A percentile compares a stretch with the other conserved stretches of the same genome.
These are phyloP conservation scores for Fopius arisanus DNA, from an alignment of 1,140 invertebrate genomes.

Conservation along the genomic window DNA sequence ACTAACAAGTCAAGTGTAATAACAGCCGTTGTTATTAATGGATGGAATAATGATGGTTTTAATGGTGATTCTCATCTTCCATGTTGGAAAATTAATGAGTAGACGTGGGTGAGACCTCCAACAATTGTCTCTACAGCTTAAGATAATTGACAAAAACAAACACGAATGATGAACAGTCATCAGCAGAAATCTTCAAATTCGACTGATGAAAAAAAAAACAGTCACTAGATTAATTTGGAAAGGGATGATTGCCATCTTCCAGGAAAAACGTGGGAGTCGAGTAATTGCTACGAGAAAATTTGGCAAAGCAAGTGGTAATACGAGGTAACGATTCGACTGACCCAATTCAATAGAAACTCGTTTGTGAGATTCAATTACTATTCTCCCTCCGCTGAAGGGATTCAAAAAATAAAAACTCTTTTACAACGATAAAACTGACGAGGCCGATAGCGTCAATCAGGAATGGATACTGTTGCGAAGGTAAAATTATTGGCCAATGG, in stretches of 20 bases:
- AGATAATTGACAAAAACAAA: too few relatives aligned
- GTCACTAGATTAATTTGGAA: neutral
- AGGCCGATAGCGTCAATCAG: neutral
- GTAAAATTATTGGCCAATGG: neutral
- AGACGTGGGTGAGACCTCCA: neutral
- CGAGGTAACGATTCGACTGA: conserved; percentile 2
- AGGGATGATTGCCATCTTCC: neutral
- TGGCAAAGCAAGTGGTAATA: neutral
- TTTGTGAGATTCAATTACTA: conserved; percentile 9
- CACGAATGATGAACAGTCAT: too few relatives aligned
- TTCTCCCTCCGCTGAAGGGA: neutral
- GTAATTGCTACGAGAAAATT: neutral
- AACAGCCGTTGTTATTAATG: neutral
- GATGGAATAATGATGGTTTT: neutral
- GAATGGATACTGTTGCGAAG: neutral
- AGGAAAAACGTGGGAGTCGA: neutral
- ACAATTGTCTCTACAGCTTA: neutral
- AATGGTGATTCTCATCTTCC: neutral
- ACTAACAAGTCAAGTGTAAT: neutral
- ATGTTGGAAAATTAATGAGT: neutral
- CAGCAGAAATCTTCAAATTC: too few relatives aligned
- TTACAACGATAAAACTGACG: neutral
- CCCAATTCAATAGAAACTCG: conserved; percentile 14
- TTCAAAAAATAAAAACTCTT: neutral
- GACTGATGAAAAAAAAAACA: too few relatives aligned